Evolutionary conservation across 1,140 invertebrate species (phyloP).

Genomic region (Episyrphus balteatus): DNA sequence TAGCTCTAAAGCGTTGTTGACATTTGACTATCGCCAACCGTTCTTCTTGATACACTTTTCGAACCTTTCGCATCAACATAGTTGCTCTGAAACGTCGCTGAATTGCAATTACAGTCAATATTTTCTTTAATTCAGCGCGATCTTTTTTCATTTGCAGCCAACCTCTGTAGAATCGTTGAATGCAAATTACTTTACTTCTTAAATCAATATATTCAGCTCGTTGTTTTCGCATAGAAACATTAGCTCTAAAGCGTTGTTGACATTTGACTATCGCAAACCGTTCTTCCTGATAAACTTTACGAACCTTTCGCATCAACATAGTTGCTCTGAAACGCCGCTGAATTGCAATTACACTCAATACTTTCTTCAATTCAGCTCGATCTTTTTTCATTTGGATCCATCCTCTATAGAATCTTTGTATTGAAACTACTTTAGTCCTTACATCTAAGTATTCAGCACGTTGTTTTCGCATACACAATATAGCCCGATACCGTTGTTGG

Average conservation of each 20-base stretch:
- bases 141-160: conserved; percentile 10
- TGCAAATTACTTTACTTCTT: conserved; percentile 14
- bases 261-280: conserved; percentile 2
- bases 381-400: conserved; percentile 11
- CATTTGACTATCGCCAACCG: conserved; percentile 1
- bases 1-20: conserved; percentile 6
- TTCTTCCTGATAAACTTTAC: not conserved
- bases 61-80: not conserved
- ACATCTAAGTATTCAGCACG: conserved; percentile 9
- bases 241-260: conserved; percentile 7
- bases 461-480: conserved; percentile 30
- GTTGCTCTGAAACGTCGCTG: conserved; percentile 33
- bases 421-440: conserved; percentile 6
- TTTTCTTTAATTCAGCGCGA: conserved; percentile 10
- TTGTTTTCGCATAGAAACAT: conserved; percentile 15
- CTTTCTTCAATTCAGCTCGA: conserved; percentile 4
- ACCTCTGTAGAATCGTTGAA: conserved; percentile 31
- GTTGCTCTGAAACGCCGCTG: conserved; percentile 16
- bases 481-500: conserved; percentile 12
- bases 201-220: conserved; percentile 17
- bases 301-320: conserved; percentile 9
- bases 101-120: conserved; percentile 22
- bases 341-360: conserved; percentile 6
- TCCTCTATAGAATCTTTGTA: conserved; percentile 12
- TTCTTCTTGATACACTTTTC: not conserved